A percentile compares a stretch with the other conserved stretches of the same genome.
These are phyloP conservation scores for Brachirus orientalis DNA, from an alignment of 2,113 vertebrate species.

Conservation along the genomic window DNA sequence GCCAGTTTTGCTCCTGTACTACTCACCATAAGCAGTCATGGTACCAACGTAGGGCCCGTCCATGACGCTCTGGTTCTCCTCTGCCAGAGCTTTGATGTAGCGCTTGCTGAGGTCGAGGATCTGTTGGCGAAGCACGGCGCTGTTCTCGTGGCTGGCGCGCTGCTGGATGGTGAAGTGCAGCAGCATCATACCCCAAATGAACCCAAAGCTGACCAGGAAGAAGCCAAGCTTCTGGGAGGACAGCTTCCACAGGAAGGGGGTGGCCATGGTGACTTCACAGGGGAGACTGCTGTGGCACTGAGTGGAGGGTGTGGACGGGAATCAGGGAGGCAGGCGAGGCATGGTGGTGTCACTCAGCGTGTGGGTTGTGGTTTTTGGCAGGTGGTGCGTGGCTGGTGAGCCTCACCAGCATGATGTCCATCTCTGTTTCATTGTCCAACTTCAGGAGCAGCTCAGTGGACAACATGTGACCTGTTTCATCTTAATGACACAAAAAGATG, in stretches of 20 bases:
- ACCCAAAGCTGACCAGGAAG: conserved; percentile 97
- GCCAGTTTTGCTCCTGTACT: too few relatives aligned
- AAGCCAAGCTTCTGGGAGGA: conserved; percentile 99
- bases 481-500: conserved; percentile 50
- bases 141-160: conserved; percentile 93
- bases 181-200: conserved; percentile 99
- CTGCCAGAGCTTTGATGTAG: conserved; percentile 96
- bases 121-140: conserved; percentile 92
- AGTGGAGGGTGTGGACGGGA: conserved; percentile 15
- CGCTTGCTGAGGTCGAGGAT: conserved; percentile 99
- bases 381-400: conserved; percentile 9
- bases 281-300: conserved; percentile 50
- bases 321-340: conserved; percentile 73
- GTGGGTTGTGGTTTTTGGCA: not conserved
- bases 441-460: conserved; percentile 58
- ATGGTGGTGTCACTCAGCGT: conserved; percentile 70
- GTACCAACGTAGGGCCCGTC: conserved; percentile 97
- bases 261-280: conserved; percentile 83
- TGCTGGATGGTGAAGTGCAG: conserved; percentile 99
- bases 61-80: conserved; percentile 96
- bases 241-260: conserved; percentile 93
- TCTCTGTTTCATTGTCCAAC: conserved; percentile 50
- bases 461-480: conserved; percentile 67
- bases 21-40: conserved; percentile 97
- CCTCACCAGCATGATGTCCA: conserved; percentile 53